Evolutionary conservation across 1,140 invertebrate species (phyloP), one percentile per base, ranked within the genome.

Genomic region (Drosophila albomicans): DNA sequence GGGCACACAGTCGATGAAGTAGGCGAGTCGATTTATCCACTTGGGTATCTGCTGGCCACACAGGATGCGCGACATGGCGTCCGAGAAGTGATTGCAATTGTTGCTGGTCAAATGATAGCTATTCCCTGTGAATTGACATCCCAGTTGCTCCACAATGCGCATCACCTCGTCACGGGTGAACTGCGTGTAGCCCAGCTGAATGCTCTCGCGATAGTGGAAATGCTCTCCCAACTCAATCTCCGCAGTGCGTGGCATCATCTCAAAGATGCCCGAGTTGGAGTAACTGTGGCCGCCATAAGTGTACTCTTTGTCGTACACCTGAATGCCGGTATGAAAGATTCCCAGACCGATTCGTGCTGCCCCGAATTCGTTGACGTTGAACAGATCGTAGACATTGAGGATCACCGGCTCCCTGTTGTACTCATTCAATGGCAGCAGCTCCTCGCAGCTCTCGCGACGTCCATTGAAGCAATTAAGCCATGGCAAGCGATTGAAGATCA

Each of bases 41-140:
- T 96, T 95, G 3, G 98, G 98, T 75, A 99, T 98, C 74, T 98
- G 97, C 92, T 96, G 95, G 8, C 97, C 97, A 92, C 98, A 98
- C 35, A 99, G 93, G 77, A 98, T 97, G 94, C 98, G 95, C 78
- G 96, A 96, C 72, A 99, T 95, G 54, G 96, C 95, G 63, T 96
- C 96, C 45, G 98, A 97, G 93, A 99, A 99, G 92, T 99, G 98
- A 93, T 99, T 99, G 92, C 99, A 99, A 93, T 99, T 99, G 94
- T 99, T 98, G 86, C 97, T 98, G 95, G 99, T 98, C 32, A 99
- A 93, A 93, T 99, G 98, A 92, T 99, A 99, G 79, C 97, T 95
- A 93, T 99, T 97, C 45, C 99, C 99, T 78, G 97, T 95, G 93
- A 98, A 99, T 91, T 99, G 98, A 92, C 98, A 97, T n/a, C 98